Percentiles rank a stretch among this genome's conserved stretches.
Conservation (phyloP, 2,888 invertebrate species). For the Chymomyza fuscimana region DNA sequence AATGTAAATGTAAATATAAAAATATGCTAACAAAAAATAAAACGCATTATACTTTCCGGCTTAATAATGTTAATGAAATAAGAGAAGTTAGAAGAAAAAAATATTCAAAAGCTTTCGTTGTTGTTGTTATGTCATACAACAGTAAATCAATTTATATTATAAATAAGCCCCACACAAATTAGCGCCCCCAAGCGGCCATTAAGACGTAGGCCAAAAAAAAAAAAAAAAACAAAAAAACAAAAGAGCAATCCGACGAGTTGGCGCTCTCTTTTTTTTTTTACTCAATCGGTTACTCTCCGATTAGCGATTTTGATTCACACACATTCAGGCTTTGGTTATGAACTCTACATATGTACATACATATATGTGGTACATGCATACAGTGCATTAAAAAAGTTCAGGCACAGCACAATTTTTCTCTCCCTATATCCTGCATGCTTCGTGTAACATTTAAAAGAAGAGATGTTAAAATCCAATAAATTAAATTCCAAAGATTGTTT, state of each 20-base stretch:
- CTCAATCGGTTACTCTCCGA: no score
- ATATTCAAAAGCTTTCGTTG: neutral
- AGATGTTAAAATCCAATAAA: no score
- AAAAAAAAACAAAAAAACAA: constrained; percentile 1
- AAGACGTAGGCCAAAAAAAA: constrained; percentile 23
- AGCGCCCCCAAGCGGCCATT: constrained; percentile 65
- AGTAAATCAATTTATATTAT: constrained; percentile 1
- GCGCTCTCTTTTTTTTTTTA: neutral
- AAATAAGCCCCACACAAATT: constrained; percentile 52
- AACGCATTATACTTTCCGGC: neutral
- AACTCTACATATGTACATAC: no score
- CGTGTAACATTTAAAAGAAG: no score
- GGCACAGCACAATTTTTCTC: no score
- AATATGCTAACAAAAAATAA: constrained; percentile 31
- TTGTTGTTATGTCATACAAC: neutral
- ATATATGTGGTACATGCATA: no score
- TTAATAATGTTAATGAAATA: neutral
- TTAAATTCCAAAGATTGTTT: no score
- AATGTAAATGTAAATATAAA: constrained; percentile 35
- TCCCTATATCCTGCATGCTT: no score
- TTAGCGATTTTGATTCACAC: no score
- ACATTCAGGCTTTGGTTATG: no score
- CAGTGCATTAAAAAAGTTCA: no score
- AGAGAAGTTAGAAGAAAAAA: no score
- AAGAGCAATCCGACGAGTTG: constrained; percentile 5